These are phyloP conservation scores for Eciton burchellii DNA, from an alignment of 1,140 invertebrate species.

Conservation along the genomic window DNA sequence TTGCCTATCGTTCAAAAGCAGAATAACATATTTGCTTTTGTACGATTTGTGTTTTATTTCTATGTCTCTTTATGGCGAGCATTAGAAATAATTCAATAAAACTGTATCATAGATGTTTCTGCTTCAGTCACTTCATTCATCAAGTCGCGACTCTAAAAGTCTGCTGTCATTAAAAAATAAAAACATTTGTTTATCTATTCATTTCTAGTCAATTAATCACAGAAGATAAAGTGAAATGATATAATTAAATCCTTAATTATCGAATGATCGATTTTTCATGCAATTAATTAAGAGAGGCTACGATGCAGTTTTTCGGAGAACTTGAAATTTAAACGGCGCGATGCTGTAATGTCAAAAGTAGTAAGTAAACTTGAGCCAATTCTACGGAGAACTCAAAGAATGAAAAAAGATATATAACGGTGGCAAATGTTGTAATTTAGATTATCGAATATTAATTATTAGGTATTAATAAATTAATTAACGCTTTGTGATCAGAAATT, in stretches of 20 bases:
- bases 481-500: not conserved
- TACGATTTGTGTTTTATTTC: not conserved
- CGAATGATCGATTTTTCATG: too few relatives aligned
- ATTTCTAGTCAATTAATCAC: too few relatives aligned
- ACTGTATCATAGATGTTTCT: not conserved
- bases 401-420: too few relatives aligned
- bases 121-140: not conserved
- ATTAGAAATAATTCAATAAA: not conserved
- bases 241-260: too few relatives aligned
- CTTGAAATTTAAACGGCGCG: not conserved
- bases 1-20: not conserved
- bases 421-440: not conserved
- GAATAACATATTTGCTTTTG: not conserved
- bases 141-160: not conserved
- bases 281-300: too few relatives aligned
- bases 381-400: not conserved
- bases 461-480: not conserved
- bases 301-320: too few relatives aligned
- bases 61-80: not conserved
- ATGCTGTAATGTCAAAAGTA: not conserved
- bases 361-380: not conserved
- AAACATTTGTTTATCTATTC: too few relatives aligned
- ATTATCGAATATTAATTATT: too few relatives aligned
- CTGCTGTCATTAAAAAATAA: too few relatives aligned
- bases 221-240: too few relatives aligned